A percentile compares a stretch with the other conserved stretches of the same genome.
These are phyloP conservation scores for Scytalopus superciliaris DNA, from an alignment of 2,113 vertebrate species.

Conservation along the genomic window DNA sequence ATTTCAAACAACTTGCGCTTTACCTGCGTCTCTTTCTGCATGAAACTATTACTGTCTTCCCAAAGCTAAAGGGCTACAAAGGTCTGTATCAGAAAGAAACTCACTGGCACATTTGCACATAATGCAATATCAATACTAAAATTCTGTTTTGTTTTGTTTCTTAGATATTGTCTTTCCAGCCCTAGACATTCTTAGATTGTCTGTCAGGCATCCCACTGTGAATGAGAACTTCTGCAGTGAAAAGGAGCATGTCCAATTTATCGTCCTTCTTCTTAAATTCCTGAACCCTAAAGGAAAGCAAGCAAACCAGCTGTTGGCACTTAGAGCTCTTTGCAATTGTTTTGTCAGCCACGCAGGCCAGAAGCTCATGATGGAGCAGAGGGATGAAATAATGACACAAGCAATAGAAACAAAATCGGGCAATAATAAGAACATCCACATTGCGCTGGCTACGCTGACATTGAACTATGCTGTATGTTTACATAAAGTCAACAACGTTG, in stretches of 20 bases:
- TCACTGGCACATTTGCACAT: background rate
- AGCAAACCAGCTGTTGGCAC: conserved; percentile 93
- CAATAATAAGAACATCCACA: conserved; percentile 95
- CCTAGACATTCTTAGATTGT: conserved; percentile 93
- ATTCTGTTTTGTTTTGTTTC: conserved; percentile 11
- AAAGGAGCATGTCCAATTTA: conserved; percentile 86
- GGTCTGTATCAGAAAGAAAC: background rate
- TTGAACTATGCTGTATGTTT: conserved; percentile 93
- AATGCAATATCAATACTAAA: background rate
- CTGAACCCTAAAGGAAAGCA: conserved; percentile 87
- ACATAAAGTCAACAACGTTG: conserved; percentile 85
- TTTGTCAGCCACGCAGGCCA: conserved; percentile 84
- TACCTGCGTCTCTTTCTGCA: background rate
- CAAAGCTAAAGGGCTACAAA: background rate
- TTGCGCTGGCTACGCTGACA: conserved; percentile 91
- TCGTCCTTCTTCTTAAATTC: conserved; percentile 86
- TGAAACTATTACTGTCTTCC: background rate
- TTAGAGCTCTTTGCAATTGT: conserved; percentile 95
- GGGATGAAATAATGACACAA: conserved; percentile 86
- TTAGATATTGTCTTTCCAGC: conserved; percentile 96
- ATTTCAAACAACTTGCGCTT: background rate
- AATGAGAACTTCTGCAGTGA: conserved; percentile 91
- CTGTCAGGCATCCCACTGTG: conserved; percentile 89
- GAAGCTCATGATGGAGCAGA: conserved; percentile 87
- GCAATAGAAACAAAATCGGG: conserved; percentile 85